A percentile compares a stretch with the other conserved stretches of the same genome.
Conservation (phyloP, 2,888 invertebrate species). For the Cerceris ruficornis region DNA sequence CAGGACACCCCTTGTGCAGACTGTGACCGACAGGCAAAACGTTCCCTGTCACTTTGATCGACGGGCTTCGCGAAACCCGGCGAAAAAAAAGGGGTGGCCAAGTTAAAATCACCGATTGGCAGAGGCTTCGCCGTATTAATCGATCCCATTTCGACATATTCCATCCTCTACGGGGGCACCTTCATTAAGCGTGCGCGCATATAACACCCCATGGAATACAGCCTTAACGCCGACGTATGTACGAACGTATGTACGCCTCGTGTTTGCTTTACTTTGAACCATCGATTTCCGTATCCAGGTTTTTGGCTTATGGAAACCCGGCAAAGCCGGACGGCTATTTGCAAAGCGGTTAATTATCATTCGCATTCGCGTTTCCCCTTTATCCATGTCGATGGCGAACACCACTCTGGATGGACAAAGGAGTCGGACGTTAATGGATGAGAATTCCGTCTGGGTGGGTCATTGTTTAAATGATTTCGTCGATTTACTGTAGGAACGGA, state of each 20-base stretch:
- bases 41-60: neutral
- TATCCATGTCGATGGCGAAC: conserved; percentile 1
- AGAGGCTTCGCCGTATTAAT: conserved; percentile 34
- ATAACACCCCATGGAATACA: too few relatives aligned
- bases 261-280: conserved; percentile 73
- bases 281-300: conserved; percentile 57
- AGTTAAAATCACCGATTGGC: conserved; percentile 22
- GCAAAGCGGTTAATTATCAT: conserved; percentile 73
- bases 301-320: conserved; percentile 67
- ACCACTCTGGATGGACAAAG: neutral
- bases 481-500: too few relatives aligned
- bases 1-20: too few relatives aligned
- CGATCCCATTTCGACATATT: conserved; percentile 20
- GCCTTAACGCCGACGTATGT: conserved; percentile 10
- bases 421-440: neutral
- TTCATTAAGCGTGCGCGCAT: conserved; percentile 28
- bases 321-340: conserved; percentile 65
- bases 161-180: neutral
- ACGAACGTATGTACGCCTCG: neutral
- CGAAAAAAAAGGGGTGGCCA: neutral
- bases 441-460: neutral
- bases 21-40: neutral
- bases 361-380: conserved; percentile 32
- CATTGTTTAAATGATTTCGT: too few relatives aligned
- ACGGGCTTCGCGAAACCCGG: neutral